Percentiles rank a stretch among this genome's conserved stretches.
Conservation (phyloP, 2,113 vertebrate species). For the Lucifuga dentata region DNA sequence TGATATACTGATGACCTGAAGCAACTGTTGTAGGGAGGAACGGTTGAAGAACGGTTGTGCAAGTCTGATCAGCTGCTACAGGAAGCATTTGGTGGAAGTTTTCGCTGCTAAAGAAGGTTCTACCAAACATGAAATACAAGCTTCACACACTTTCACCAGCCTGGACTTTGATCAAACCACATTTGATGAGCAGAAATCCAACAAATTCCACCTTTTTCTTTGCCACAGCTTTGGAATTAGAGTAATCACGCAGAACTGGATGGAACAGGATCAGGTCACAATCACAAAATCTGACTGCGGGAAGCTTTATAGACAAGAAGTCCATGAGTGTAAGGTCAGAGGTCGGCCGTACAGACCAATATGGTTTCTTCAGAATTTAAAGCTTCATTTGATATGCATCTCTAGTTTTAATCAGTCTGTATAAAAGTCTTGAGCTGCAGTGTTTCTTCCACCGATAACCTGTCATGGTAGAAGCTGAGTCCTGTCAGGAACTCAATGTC, state of each 20-base stretch:
- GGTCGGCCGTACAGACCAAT: constrained; percentile 21
- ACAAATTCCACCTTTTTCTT: background rate
- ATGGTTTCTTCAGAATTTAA: constrained; percentile 28
- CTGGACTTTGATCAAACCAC: no score
- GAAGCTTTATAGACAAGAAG: background rate
- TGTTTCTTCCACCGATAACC: constrained; percentile 84
- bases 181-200: background rate
- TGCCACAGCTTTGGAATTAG: background rate
- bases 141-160: no score
- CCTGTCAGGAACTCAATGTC: constrained; percentile 94
- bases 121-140: no score
- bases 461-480: constrained; percentile 93
- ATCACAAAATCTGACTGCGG: constrained; percentile 7
- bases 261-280: constrained; percentile 24
- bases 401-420: constrained; percentile 73
- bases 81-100: no score
- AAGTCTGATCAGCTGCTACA: no score
- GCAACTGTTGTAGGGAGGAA: no score
- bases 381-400: constrained; percentile 1
- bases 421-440: constrained; percentile 92
- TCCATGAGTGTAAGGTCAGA: constrained; percentile 5
- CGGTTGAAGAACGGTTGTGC: no score
- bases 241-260: constrained; percentile 14
- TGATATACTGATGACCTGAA: no score
- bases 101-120: no score